Evolutionary conservation across 2,113 vertebrate genomes (phyloP).

Genomic region (Tamias sibiricus): DNA sequence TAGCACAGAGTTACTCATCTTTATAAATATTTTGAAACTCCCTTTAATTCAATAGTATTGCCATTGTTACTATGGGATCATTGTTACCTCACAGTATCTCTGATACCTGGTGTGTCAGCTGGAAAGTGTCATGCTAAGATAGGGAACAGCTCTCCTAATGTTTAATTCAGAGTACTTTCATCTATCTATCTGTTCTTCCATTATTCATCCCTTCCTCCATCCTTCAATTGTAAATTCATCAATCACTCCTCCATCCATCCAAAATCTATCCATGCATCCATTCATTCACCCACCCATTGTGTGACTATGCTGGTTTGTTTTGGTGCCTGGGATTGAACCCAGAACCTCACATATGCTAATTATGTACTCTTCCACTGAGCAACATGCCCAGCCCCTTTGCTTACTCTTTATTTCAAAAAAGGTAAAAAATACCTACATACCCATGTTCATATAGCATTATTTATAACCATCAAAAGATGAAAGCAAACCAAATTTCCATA

Average conservation of each 20-base stretch:
- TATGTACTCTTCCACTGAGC: not conserved
- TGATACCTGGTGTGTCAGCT: not conserved
- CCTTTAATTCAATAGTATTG: not conserved
- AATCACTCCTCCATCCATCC: not conserved
- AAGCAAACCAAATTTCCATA: not conserved
- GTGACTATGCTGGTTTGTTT: not conserved
- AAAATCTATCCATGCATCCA: not conserved
- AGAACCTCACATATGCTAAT: not conserved
- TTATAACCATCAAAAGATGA: not conserved
- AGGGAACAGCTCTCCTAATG: not conserved
- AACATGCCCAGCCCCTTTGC: not conserved
- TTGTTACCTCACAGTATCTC: not conserved
- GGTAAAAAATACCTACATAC: not conserved
- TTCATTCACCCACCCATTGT: not conserved
- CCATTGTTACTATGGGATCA: not conserved
- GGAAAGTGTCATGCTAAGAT: not conserved
- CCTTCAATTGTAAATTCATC: not conserved
- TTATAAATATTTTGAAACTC: slow-evolving; percentile 40
- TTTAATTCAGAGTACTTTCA: not conserved
- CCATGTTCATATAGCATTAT: not conserved
- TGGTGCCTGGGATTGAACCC: not conserved
- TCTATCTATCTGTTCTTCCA: not conserved
- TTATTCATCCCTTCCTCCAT: not conserved
- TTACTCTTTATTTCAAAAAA: slow-evolving; percentile 27
- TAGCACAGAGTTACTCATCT: slow-evolving; percentile 41